phyloP scores from a whole-genome alignment of 2,888 invertebrate genomes.

The Drosophila villosipedis region DNA sequence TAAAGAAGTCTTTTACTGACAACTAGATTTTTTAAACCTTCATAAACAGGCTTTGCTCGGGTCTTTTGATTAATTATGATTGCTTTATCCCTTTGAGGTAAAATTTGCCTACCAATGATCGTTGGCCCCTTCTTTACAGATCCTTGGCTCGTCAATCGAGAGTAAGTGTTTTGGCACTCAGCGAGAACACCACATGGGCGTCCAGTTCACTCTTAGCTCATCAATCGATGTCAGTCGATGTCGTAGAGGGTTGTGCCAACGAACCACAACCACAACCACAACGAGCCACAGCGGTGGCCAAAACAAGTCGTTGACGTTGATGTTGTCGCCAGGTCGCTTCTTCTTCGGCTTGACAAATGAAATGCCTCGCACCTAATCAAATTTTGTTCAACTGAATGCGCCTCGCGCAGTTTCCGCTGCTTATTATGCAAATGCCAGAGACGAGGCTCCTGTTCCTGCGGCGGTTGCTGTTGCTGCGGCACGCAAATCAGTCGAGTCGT shows the following conservation, averaged over 20 bases:
- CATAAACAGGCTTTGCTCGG: slow-evolving; percentile 1
- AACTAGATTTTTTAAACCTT: neutral
- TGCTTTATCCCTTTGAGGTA: slow-evolving; percentile 9
- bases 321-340: slow-evolving; percentile 47
- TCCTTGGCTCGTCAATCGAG: slow-evolving; percentile 30
- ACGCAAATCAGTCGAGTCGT: slow-evolving; percentile 58
- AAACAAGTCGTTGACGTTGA: slow-evolving; percentile 28
- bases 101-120: slow-evolving; percentile 35
- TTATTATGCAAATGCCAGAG: slow-evolving; percentile 71
- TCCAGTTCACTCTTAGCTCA: slow-evolving; percentile 56
- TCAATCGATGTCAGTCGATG: slow-evolving; percentile 64
- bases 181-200: slow-evolving; percentile 31
- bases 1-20: neutral
- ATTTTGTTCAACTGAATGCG: slow-evolving; percentile 74
- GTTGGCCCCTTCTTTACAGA: slow-evolving; percentile 19
- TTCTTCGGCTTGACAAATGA: slow-evolving; percentile 63
- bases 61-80: slow-evolving; percentile 8
- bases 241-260: slow-evolving; percentile 45
- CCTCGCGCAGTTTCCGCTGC: slow-evolving; percentile 62
- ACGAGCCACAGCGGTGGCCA: slow-evolving; percentile 43
- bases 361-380: slow-evolving; percentile 77
- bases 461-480: slow-evolving; percentile 21
- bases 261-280: slow-evolving; percentile 36
- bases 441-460: slow-evolving; percentile 38
- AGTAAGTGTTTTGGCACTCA: slow-evolving; percentile 62